phyloP scores from a whole-genome alignment of 2,888 invertebrate genomes.

The Orthosia gracilis region DNA sequence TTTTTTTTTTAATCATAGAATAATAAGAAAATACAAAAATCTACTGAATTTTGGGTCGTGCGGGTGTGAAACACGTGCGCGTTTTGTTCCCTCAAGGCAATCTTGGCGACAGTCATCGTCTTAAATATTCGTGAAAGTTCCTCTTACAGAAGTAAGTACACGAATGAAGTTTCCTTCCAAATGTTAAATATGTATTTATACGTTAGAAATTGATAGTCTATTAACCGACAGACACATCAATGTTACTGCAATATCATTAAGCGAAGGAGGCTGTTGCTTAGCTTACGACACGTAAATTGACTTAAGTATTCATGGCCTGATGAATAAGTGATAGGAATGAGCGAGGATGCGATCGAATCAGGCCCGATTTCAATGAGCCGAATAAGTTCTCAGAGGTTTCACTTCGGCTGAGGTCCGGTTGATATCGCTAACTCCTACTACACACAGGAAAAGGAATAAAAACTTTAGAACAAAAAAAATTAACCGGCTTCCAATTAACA shows the following conservation, averaged over 20 bases:
- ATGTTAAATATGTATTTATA: constrained; percentile 49
- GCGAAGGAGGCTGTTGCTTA: constrained; percentile 75
- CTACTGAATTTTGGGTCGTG: too few relatives aligned
- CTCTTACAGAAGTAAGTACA: constrained; percentile 2
- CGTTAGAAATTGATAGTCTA: constrained; percentile 65
- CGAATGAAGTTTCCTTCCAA: constrained; percentile 12
- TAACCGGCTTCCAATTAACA: too few relatives aligned
- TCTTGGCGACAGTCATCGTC: too few relatives aligned
- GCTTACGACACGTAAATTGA: constrained; percentile 81
- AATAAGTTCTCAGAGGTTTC: constrained; percentile 75
- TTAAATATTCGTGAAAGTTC: background rate
- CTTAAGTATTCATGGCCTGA: constrained; percentile 87
- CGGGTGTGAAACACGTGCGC: too few relatives aligned
- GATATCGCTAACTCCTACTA: constrained; percentile 51
- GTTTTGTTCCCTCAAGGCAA: too few relatives aligned
- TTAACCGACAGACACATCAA: constrained; percentile 68
- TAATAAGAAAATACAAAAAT: too few relatives aligned
- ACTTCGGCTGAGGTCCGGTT: constrained; percentile 57
- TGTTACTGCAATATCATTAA: constrained; percentile 83
- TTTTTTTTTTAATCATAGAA: too few relatives aligned
- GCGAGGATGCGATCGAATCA: constrained; percentile 81
- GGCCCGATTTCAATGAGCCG: constrained; percentile 83
- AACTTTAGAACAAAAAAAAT: too few relatives aligned
- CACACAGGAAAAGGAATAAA: constrained; percentile 1
- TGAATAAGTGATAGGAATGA: constrained; percentile 86